Conservation (phyloP, 1,140 invertebrate species). For the Magallana ariakensis region DNA sequence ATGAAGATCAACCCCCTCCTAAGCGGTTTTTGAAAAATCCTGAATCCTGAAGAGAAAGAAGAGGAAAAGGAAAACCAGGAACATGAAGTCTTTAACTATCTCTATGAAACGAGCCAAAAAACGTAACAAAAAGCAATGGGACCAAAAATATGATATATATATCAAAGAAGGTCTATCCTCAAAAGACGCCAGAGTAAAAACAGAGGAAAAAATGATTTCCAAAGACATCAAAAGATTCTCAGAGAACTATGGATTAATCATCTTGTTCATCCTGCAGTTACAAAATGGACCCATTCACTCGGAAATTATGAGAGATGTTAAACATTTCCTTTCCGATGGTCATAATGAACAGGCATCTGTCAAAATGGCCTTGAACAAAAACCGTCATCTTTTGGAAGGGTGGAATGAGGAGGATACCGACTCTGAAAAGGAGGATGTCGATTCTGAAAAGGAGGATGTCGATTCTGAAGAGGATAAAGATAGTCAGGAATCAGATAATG, state of each 20-base stretch:
- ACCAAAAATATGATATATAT: conserved; percentile 45
- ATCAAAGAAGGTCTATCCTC: background rate
- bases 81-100: background rate
- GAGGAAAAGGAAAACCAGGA: conserved; percentile 14
- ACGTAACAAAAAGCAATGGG: conserved; percentile 4
- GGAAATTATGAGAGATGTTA: background rate
- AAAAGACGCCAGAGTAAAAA: too few relatives aligned
- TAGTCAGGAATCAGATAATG: too few relatives aligned
- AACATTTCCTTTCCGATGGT: too few relatives aligned
- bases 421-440: too few relatives aligned
- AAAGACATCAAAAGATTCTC: conserved; percentile 40
- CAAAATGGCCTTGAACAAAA: too few relatives aligned
- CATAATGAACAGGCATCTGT: too few relatives aligned
- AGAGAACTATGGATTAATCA: background rate
- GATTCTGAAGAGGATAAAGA: too few relatives aligned
- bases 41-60: background rate
- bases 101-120: background rate
- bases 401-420: background rate
- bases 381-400: too few relatives aligned
- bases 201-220: background rate
- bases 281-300: background rate
- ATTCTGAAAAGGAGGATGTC: too few relatives aligned
- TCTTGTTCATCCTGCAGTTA: background rate
- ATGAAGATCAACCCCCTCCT: conserved; percentile 16
- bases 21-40: background rate